Conservation (phyloP, 2,888 invertebrate species). For the Glyphotaelius pellucidus region DNA sequence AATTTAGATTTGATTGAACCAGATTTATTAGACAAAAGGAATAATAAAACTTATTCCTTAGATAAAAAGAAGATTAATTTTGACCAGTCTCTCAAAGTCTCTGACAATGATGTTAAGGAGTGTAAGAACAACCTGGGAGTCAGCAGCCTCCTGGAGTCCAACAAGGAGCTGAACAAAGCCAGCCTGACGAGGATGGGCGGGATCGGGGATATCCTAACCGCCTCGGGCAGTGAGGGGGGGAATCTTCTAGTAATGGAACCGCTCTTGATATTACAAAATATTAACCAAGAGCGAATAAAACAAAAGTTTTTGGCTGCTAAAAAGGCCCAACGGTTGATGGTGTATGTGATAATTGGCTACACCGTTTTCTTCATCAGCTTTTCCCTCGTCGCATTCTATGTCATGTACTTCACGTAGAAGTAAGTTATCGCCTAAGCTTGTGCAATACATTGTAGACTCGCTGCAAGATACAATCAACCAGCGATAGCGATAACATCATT, state of each 20-base stretch:
- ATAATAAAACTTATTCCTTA: constrained; percentile 62
- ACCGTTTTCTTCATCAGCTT: constrained; percentile 77
- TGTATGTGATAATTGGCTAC: constrained; percentile 78
- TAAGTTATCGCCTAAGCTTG: constrained; percentile 28
- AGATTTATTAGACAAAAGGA: constrained; percentile 68
- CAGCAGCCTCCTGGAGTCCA: constrained; percentile 62
- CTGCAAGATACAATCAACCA: not conserved
- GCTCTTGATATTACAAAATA: constrained; percentile 74
- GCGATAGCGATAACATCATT: not conserved
- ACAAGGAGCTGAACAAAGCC: constrained; percentile 55
- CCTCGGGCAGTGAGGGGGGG: constrained; percentile 67
- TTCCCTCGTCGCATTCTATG: constrained; percentile 76
- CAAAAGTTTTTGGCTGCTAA: constrained; percentile 67
- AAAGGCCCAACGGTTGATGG: constrained; percentile 68
- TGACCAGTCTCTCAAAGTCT: constrained; percentile 51
- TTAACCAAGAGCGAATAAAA: constrained; percentile 68
- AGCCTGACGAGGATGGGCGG: constrained; percentile 50
- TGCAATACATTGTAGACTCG: constrained; percentile 8
- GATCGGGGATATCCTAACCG: constrained; percentile 64
- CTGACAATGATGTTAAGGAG: constrained; percentile 28
- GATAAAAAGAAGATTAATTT: constrained; percentile 65
- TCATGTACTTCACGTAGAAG: constrained; percentile 75
- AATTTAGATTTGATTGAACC: constrained; percentile 65
- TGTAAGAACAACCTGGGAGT: constrained; percentile 54
- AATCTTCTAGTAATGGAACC: constrained; percentile 75